These are phyloP conservation scores for Asobara japonica DNA, from an alignment of 1,140 invertebrate genomes.

Conservation along the genomic window DNA sequence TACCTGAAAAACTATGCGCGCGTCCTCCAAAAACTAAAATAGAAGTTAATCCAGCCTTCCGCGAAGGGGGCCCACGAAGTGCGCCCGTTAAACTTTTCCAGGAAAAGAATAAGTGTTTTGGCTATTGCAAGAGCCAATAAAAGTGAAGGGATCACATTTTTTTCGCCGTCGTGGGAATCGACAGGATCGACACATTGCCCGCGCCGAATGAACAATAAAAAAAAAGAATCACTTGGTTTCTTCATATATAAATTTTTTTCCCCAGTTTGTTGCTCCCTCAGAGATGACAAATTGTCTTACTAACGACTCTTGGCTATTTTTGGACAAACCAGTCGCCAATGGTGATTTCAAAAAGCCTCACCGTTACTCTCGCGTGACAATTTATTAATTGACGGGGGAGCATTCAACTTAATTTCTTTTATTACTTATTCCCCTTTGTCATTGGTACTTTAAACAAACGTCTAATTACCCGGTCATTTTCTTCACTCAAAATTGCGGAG, in stretches of 20 bases:
- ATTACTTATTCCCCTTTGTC: not conserved
- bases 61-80: not conserved
- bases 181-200: not conserved
- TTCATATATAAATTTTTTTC: not conserved
- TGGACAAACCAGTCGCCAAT: not conserved
- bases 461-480: conserved; percentile 2
- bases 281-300: conserved; percentile 7
- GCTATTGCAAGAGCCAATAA: not conserved
- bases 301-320: conserved; percentile 11
- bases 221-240: too few relatives aligned
- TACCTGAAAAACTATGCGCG: not conserved
- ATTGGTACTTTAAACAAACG: not conserved
- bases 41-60: not conserved
- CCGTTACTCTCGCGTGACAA: conserved; percentile 16
- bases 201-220: not conserved
- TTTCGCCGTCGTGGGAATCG: not conserved
- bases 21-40: not conserved
- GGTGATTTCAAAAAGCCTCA: not conserved
- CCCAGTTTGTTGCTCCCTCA: not conserved
- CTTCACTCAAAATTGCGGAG: not conserved
- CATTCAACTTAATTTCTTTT: conserved; percentile 4
- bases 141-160: conserved; percentile 3
- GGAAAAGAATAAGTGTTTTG: not conserved
- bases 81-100: not conserved
- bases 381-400: conserved; percentile 8